A percentile compares a stretch with the other conserved stretches of the same genome.
These are phyloP conservation scores for Mycetomoellerius zeteki DNA, from an alignment of 1,140 invertebrate genomes.

Conservation along the genomic window DNA sequence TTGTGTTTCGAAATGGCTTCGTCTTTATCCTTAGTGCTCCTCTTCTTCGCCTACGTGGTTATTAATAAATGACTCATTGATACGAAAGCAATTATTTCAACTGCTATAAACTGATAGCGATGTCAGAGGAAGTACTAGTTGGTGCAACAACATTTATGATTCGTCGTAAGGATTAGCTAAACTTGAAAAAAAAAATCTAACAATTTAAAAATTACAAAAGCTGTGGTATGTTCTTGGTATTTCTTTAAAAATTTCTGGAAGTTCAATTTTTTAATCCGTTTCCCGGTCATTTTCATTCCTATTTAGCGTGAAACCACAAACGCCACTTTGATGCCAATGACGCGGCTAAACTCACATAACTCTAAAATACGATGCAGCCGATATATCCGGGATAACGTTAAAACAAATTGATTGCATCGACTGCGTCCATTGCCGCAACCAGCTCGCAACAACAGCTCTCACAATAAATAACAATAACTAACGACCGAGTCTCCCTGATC, in stretches of 20 bases:
- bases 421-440: constrained; percentile 34
- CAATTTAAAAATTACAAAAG: not conserved
- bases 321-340: constrained; percentile 13
- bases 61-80: constrained; percentile 66
- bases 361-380: constrained; percentile 49
- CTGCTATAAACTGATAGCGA: constrained; percentile 19
- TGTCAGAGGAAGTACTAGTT: constrained; percentile 3
- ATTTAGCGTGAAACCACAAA: constrained; percentile 2
- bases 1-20: constrained; percentile 67
- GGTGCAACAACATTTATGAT: not conserved
- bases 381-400: constrained; percentile 54
- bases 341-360: constrained; percentile 26
- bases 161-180: not conserved
- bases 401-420: constrained; percentile 63
- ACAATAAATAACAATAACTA: constrained; percentile 63
- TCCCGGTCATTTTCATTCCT: not conserved
- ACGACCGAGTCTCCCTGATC: constrained; percentile 57
- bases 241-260: not conserved
- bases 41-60: constrained; percentile 24
- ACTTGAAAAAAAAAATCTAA: not conserved
- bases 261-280: constrained; percentile 16
- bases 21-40: constrained; percentile 65
- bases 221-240: not conserved
- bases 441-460: constrained; percentile 50
- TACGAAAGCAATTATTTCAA: constrained; percentile 51